Percentiles rank a stretch among this genome's conserved stretches.
phyloP scores from a whole-genome alignment of 2,888 invertebrate genomes.

The Rosalia funebris region DNA sequence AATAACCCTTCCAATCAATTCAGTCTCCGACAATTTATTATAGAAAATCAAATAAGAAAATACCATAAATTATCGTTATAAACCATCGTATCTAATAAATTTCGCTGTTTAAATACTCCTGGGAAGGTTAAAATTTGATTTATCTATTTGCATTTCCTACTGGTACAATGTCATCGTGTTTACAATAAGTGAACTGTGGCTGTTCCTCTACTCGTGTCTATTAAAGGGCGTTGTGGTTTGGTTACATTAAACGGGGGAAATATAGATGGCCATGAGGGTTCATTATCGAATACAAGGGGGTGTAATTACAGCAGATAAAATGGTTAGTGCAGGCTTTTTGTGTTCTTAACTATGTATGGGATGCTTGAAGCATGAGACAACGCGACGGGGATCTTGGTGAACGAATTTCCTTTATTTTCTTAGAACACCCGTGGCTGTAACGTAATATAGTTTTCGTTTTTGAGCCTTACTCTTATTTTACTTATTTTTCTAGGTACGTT shows the following conservation, averaged over 20 bases:
- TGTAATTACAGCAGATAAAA: constrained; percentile 41
- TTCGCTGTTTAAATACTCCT: constrained; percentile 49
- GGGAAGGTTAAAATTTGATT: constrained; percentile 48
- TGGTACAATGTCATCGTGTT: constrained; percentile 38
- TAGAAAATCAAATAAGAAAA: constrained; percentile 46
- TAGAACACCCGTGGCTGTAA: too few species aligned
- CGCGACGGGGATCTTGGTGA: too few species aligned
- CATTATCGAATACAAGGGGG: constrained; percentile 47
- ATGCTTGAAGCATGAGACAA: too few species aligned
- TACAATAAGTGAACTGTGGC: constrained; percentile 34
- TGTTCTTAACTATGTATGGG: constrained; percentile 9
- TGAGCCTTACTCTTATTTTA: too few species aligned
- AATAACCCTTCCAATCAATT: constrained; percentile 36
- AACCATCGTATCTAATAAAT: constrained; percentile 39
- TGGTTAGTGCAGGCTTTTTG: constrained; percentile 31
- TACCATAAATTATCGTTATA: constrained; percentile 39
- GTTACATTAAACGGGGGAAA: constrained; percentile 49
- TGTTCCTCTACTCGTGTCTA: constrained; percentile 39
- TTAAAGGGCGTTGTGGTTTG: constrained; percentile 46
- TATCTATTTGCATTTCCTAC: constrained; percentile 51
- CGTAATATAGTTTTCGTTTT: too few species aligned
- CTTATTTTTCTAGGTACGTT: too few species aligned
- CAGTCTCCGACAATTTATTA: constrained; percentile 43
- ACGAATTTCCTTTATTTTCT: too few species aligned
- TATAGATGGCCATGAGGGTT: constrained; percentile 50